Conservation (phyloP, 2,888 invertebrate species). For the Netelia inedita region DNA sequence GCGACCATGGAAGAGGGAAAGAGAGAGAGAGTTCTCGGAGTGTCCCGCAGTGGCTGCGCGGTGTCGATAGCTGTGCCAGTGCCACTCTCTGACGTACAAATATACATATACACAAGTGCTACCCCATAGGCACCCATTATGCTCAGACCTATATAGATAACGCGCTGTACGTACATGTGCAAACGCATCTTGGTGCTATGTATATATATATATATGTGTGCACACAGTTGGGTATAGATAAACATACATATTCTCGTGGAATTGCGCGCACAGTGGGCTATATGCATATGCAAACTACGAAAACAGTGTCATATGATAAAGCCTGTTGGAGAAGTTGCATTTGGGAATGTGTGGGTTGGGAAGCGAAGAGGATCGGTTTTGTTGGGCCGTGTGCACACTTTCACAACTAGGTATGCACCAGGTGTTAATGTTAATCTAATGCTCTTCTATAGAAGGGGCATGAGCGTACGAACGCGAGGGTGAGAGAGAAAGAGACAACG, state of each 20-base stretch:
- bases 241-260: conserved; percentile 34
- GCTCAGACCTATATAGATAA: not conserved
- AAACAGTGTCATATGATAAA: conserved; percentile 50
- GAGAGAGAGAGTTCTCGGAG: conserved; percentile 16
- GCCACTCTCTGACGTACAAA: conserved; percentile 31
- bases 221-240: not conserved
- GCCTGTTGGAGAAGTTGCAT: conserved; percentile 31
- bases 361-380: conserved; percentile 6
- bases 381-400: conserved; percentile 11
- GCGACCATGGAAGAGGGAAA: not conserved
- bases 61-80: conserved; percentile 55
- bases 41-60: conserved; percentile 37
- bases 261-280: conserved; percentile 1
- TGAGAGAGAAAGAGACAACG: not conserved
- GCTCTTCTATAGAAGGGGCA: conserved; percentile 1
- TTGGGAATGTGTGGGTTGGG: conserved; percentile 11
- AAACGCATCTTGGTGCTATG: not conserved
- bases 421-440: conserved; percentile 61
- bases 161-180: conserved; percentile 15
- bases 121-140: not conserved
- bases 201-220: conserved; percentile 2
- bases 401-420: conserved; percentile 26
- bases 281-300: conserved; percentile 59
- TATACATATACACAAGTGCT: conserved; percentile 3
- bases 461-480: not conserved